These are phyloP conservation scores for Tolmerus cingulatus DNA, from an alignment of 2,888 invertebrate species.

Conservation along the genomic window DNA sequence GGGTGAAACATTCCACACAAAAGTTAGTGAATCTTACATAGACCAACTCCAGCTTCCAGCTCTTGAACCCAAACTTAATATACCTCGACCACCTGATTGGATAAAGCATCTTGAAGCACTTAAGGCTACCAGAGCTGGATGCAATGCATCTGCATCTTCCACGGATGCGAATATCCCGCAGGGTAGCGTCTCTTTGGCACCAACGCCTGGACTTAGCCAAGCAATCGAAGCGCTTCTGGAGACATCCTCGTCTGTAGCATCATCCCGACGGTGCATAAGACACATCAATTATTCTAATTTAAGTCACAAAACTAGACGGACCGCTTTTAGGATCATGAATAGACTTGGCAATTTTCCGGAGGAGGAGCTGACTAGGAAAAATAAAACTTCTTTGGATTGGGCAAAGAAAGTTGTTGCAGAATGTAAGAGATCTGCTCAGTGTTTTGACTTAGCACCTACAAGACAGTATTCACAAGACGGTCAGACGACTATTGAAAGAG, in stretches of 20 bases:
- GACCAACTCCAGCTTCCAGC: too few species aligned
- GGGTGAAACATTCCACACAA: too few species aligned
- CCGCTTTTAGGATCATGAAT: not conserved
- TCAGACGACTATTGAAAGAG: too few species aligned
- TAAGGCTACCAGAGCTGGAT: too few species aligned
- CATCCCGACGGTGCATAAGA: not conserved
- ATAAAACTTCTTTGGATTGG: not conserved
- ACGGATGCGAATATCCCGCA: too few species aligned
- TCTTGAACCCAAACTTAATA: too few species aligned
- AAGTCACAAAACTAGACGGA: not conserved
- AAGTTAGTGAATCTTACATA: too few species aligned
- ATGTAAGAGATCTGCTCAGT: not conserved
- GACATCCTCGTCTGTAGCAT: too few species aligned
- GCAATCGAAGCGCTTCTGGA: not conserved
- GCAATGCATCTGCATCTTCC: too few species aligned
- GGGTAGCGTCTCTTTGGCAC: not conserved
- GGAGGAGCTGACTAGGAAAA: not conserved
- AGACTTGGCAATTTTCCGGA: not conserved
- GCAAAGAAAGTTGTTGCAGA: not conserved
- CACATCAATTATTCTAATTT: not conserved
- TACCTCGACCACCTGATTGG: too few species aligned
- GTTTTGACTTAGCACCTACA: not conserved
- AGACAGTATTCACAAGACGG: too few species aligned
- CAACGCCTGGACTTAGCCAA: not conserved
- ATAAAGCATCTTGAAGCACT: too few species aligned